Base-by-base conservation (phyloP, 1,140 invertebrate genomes). In the Batillaria attramentaria region DNA sequence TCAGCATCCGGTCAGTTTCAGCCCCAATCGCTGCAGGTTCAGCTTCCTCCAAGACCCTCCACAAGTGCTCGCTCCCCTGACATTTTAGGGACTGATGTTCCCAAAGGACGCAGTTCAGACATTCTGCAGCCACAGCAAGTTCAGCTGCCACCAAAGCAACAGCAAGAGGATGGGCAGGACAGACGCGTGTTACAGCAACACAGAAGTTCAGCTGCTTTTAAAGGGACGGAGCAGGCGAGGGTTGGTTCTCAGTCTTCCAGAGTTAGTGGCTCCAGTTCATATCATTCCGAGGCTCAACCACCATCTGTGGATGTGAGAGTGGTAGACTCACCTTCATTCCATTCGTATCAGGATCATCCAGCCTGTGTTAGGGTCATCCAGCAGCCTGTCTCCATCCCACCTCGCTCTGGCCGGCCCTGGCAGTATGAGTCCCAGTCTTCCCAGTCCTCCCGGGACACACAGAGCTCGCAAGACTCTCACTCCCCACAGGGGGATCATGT, bases 401-500 rank as follows among this genome's bases (percentile, higher is more conserved):
- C 66, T n/a, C 39, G 4, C 3, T 24, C 41, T 46, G 24, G 41
- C 31, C 42, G 24, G 13, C 28, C 68, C 4, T 70, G 68, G 68
- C 68, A 70, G 68, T 41, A 66, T 43, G 35, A 72, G 43, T 72
- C 54, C 42, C 39, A 57, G 69, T 60, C 69, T 65, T 54, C 57
- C 43, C 35, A 54, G 65, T 72, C 76, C 62, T 46, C 62, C 33
- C 54, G 50, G 24, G 62, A 65, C 28, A 66, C 50, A 16, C 54
- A 76, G 39, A 76, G 46, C 39, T 74, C 76, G 65, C 37, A 60
- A 66, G 79, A 83, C 37, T 79, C 81, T 3, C 78, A 72, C 31
- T 60, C 66, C 46, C 77, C 81, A 72, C 79, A 79, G 68, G 18
- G 31, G 6, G 66, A 69, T 16, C 68, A 43, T 28, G 41, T 46